These are phyloP conservation scores for Oreonectes daqikongensis DNA, from an alignment of 2,797 vertebrate genomes.

Conservation along the genomic window DNA sequence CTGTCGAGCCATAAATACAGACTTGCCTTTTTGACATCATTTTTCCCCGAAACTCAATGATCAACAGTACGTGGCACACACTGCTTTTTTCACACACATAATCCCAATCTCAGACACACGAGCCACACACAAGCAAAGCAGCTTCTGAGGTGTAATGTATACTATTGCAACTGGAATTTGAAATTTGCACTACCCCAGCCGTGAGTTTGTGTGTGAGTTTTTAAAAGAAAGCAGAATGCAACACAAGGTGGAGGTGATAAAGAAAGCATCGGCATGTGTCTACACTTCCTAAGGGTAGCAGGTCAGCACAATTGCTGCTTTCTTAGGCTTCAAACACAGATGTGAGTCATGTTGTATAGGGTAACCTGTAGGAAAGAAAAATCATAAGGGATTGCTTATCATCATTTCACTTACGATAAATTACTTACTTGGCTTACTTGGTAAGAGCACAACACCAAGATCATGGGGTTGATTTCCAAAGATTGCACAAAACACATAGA, in stretches of 20 bases:
- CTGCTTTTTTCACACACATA: constrained; percentile 37
- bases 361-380: not conserved
- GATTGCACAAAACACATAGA: too few species aligned
- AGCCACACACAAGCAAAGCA: constrained; percentile 60
- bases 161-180: constrained; percentile 76
- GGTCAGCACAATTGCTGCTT: constrained; percentile 80
- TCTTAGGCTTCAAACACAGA: constrained; percentile 52
- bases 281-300: constrained; percentile 62
- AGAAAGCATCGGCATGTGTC: constrained; percentile 55
- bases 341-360: not conserved
- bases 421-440: too few species aligned
- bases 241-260: constrained; percentile 5
- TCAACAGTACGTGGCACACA: constrained; percentile 73
- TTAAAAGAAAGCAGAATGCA: constrained; percentile 45
- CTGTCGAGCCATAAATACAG: constrained; percentile 85
- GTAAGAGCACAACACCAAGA: too few species aligned
- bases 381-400: too few species aligned
- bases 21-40: constrained; percentile 85
- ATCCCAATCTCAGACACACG: constrained; percentile 23
- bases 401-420: too few species aligned
- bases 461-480: too few species aligned
- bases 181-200: too few species aligned
- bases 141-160: constrained; percentile 67
- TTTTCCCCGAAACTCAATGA: constrained; percentile 72
- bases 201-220: constrained; percentile 72